phyloP scores from a whole-genome alignment of 2,888 invertebrate species.

The Leptarthrus brevirostris region DNA sequence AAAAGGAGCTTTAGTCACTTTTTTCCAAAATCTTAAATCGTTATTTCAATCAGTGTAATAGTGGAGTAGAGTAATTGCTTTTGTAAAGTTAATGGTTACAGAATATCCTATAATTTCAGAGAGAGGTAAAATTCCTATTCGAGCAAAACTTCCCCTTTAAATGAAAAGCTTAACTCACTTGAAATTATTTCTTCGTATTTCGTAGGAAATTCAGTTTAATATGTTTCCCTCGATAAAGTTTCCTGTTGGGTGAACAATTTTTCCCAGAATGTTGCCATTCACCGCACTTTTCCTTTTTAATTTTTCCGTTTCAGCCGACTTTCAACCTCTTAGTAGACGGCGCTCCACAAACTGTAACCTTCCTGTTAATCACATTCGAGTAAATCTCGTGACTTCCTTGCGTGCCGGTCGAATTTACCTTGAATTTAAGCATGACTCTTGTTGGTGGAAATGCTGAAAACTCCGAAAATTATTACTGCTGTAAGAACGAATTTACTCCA shows the following conservation, averaged over 20 bases:
- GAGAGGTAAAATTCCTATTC: background rate
- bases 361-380: slow-evolving; percentile 1
- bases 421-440: background rate
- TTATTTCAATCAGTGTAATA: no score
- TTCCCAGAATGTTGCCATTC: slow-evolving; percentile 8
- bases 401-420: slow-evolving; percentile 5
- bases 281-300: slow-evolving; percentile 14
- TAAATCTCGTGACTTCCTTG: slow-evolving; percentile 6
- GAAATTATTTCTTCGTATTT: background rate
- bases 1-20: no score
- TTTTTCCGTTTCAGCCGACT: slow-evolving; percentile 5
- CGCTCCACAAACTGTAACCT: background rate
- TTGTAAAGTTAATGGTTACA: no score
- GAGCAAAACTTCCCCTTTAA: background rate
- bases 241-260: slow-evolving; percentile 1
- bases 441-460: background rate
- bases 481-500: background rate
- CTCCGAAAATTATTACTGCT: background rate
- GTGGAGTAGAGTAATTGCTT: no score
- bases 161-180: background rate
- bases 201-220: slow-evolving; percentile 9
- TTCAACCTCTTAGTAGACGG: background rate
- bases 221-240: slow-evolving; percentile 8
- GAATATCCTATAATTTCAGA: no score
- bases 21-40: no score